Base-by-base conservation (phyloP, 2,797 vertebrate species). In the Lophotriccus pileatus region DNA sequence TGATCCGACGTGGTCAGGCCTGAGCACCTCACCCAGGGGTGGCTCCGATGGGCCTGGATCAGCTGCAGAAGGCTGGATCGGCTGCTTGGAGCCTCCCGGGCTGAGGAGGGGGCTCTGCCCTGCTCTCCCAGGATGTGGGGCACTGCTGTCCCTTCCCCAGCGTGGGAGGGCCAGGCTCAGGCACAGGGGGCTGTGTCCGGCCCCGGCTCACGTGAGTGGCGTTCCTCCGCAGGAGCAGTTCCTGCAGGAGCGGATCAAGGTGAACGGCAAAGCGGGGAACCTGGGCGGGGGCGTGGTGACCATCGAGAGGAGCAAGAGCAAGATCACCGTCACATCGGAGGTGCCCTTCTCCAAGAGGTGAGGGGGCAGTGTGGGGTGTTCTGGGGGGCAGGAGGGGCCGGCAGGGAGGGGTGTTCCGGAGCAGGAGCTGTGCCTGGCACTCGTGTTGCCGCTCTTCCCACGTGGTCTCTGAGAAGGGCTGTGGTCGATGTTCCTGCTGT, bases 291-390 rank as follows among this genome's bases (percentile, higher is more conserved):
- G 99, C 0, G 99, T 98, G 28, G 98, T 99, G 84, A 99, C 99
- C 95, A 99, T 99, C 0, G 99, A 99, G 76, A 98, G 99, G 89
- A 99, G 99, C 98, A 99, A 99, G 97, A 99, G 99, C 97, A 99
- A 99, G 97, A 99, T 99, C 66, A 98, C 99, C 0, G 99, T 99
- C 56, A 99, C 98, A 5, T 99, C 99, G 0, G 99, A 99, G 96
- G 98, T 99, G 87, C 99, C 99, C 1, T 99, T 99, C 96, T 99
- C 99, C 58, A 99, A 99, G 98, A 99, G 99, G 99, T 99, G 97
- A 76, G 94, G 14, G 3, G 11, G 37, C 59, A 11, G 25, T 14
- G 34, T 0, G 41, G 27, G 23, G 7, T 58, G 12, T 3, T 1
- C 55, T 21, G 58, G 39, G 3, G 23, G 34, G 37, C 24, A 27